A percentile compares a stretch with the other conserved stretches of the same genome.
Conservation (phyloP, 2,888 invertebrate species). For the Axea sp. region DNA sequence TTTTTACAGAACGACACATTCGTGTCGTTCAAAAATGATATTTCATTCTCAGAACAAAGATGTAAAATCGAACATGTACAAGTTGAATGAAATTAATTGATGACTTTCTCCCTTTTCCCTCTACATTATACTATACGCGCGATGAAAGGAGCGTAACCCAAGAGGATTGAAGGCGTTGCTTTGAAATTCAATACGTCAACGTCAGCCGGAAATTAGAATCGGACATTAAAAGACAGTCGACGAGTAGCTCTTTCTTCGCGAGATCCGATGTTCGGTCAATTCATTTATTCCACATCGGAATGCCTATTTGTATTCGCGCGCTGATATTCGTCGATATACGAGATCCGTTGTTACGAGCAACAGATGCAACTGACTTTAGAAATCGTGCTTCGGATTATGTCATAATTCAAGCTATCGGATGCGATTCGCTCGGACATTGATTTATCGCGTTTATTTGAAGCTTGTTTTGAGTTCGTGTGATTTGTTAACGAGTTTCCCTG, state of each 20-base stretch:
- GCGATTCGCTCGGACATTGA: constrained; percentile 31
- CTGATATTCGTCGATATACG: too few species aligned
- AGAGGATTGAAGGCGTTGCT: constrained; percentile 10
- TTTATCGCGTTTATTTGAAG: constrained; percentile 41
- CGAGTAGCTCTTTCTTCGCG: background rate
- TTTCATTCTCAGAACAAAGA: background rate
- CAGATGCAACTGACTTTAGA: constrained; percentile 44
- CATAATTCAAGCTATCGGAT: constrained; percentile 42
- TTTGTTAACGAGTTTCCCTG: constrained; percentile 29
- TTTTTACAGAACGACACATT: too few species aligned
- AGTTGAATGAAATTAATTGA: constrained; percentile 14
- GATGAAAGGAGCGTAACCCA: background rate
- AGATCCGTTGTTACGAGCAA: constrained; percentile 29
- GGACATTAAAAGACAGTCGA: constrained; percentile 19
- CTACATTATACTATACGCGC: background rate
- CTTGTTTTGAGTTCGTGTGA: constrained; percentile 22
- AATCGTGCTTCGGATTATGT: constrained; percentile 22
- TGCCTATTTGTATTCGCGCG: background rate
- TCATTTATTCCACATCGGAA: constrained; percentile 1
- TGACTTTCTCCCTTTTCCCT: constrained; percentile 3
- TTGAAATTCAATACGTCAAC: constrained; percentile 35
- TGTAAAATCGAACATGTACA: background rate
- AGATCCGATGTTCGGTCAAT: background rate
- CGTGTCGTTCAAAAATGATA: too few species aligned
- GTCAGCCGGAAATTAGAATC: constrained; percentile 43